Conservation (phyloP, 2,797 vertebrate genomes). For the Sebastes steindachneri region DNA sequence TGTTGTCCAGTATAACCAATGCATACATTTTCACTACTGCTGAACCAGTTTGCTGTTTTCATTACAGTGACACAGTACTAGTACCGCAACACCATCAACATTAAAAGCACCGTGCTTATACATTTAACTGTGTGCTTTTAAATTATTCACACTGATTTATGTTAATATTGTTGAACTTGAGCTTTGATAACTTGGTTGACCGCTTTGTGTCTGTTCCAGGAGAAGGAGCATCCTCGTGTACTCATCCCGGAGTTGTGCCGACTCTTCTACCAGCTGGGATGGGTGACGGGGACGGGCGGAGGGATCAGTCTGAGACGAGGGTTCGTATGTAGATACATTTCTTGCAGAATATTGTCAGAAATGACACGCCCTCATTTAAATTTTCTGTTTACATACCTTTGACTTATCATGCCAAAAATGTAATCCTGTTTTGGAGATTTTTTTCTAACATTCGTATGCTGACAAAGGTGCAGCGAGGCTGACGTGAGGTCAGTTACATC, state of each 20-base stretch:
- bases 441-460: not conserved
- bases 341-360: not conserved
- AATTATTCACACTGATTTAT: not conserved
- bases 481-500: slow-evolving; percentile 15
- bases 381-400: not conserved
- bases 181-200: not conserved
- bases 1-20: too few species aligned
- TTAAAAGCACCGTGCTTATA: not conserved
- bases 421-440: not conserved
- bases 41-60: not conserved
- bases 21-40: too few species aligned
- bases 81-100: not conserved
- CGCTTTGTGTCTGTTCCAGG: slow-evolving; percentile 72
- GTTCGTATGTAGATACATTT: slow-evolving; percentile 71
- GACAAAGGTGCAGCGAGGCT: not conserved
- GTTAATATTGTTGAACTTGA: not conserved
- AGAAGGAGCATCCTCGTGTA: slow-evolving; percentile 88
- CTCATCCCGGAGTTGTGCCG: slow-evolving; percentile 94
- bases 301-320: slow-evolving; percentile 93
- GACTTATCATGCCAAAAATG: not conserved
- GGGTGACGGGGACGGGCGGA: slow-evolving; percentile 96
- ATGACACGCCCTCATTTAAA: not conserved
- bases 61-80: not conserved
- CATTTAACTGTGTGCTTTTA: not conserved
- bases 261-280: slow-evolving; percentile 95